A percentile compares a stretch with the other conserved stretches of the same genome.
These are phyloP conservation scores for Siderastrea siderea DNA, from an alignment of 92 coral and sea anemone genomes.

Conservation along the genomic window DNA sequence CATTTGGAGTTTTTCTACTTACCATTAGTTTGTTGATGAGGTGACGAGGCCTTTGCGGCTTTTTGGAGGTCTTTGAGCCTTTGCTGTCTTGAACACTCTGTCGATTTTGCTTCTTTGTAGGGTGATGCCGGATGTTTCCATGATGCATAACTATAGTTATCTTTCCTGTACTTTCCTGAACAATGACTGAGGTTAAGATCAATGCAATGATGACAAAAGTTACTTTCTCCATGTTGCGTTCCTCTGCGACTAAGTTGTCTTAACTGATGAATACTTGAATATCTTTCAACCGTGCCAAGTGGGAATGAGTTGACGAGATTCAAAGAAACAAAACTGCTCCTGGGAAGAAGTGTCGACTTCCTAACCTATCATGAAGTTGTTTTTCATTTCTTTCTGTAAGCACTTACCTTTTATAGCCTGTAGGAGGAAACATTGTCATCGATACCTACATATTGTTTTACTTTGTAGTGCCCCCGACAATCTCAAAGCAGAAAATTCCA, in stretches of 20 bases:
- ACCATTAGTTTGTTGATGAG: not conserved
- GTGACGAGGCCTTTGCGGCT: not conserved
- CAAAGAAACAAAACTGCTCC: not conserved
- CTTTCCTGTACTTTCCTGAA: conserved; percentile 7
- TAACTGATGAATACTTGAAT: conserved; percentile 3
- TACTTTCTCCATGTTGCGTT: conserved; percentile 20
- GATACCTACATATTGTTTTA: conserved; percentile 7
- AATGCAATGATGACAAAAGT: conserved; percentile 1
- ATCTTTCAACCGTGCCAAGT: not conserved
- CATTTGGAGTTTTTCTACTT: conserved; percentile 1
- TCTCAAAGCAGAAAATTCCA: conserved; percentile 19
- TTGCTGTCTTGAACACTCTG: not conserved
- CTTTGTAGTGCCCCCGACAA: conserved; percentile 48
- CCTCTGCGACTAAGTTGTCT: not conserved
- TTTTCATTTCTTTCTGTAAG: not conserved
- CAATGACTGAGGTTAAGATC: conserved; percentile 20
- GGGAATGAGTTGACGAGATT: not conserved
- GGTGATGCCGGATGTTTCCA: not conserved
- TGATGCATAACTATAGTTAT: conserved; percentile 4
- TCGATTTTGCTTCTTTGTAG: not conserved
- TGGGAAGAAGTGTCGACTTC: conserved; percentile 2
- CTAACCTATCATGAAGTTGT: not conserved
- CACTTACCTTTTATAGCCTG: conserved; percentile 21
- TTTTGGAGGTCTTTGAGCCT: not conserved
- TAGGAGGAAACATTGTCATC: conserved; percentile 27